These are phyloP conservation scores for Isurus oxyrinchus DNA, from an alignment of 2,113 vertebrate species.

Conservation along the genomic window DNA sequence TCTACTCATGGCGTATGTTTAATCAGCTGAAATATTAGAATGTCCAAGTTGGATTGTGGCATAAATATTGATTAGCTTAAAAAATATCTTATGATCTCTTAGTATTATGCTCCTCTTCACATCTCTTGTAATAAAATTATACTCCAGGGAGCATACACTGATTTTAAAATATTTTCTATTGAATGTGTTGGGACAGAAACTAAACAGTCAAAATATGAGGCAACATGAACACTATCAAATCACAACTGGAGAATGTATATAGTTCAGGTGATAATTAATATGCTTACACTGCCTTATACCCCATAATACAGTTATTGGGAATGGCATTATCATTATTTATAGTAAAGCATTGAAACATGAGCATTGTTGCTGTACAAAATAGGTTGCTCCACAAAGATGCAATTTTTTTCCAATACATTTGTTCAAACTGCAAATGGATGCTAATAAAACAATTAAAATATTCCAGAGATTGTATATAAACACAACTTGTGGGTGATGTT, in stretches of 20 bases:
- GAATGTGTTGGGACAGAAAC: not conserved
- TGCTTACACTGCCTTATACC: too few species aligned
- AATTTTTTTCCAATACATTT: not conserved
- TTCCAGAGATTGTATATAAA: not conserved
- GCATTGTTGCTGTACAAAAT: not conserved
- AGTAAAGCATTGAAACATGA: not conserved
- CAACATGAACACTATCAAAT: not conserved
- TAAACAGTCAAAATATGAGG: not conserved
- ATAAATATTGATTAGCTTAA: not conserved
- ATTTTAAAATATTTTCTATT: not conserved
- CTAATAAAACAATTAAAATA: not conserved
- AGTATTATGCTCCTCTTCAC: not conserved
- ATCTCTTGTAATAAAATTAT: not conserved
- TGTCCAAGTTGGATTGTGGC: not conserved
- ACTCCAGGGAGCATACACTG: not conserved
- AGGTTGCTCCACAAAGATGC: not conserved
- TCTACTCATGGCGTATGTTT: not conserved
- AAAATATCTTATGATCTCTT: not conserved
- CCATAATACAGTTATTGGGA: not conserved
- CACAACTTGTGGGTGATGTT: too few species aligned
- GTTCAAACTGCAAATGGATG: not conserved
- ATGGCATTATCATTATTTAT: not conserved
- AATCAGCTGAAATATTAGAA: not conserved
- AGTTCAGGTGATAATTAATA: not conserved
- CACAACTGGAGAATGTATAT: not conserved